Evolutionary conservation across 2,797 vertebrate species (phyloP), one percentile per base, ranked within the genome.

Genomic region (Sternarchorhynchus goeldii): DNA sequence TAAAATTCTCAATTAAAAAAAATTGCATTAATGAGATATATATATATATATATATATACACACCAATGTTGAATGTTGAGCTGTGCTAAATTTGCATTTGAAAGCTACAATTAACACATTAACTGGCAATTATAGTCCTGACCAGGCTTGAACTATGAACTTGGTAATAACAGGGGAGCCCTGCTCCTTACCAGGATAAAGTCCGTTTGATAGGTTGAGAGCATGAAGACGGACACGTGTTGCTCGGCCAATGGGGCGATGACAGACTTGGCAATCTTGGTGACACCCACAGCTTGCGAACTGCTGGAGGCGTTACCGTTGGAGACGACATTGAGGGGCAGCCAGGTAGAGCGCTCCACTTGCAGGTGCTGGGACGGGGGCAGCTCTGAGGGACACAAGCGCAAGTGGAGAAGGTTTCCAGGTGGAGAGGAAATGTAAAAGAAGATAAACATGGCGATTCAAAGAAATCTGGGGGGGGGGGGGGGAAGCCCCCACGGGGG

Each of bases 141-240:
- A 12, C 45, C 45, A 50, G 41, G 41, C 41, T 10, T 50, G 45
- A 12, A 50, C 45, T 12, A 36, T 36, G 34, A 36, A 36, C 34
- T 36, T 7, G 4, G 6, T 7, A 50, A 12, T 14, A 50, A 50
- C 2, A 12, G 45, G 0, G 12, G 45, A 12, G 10, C 3, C 25
- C 10, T 50, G 45, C 7, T 0, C 0, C 95, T 93, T 86, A 97
- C 97, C 94, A 99, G 92, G 89, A 99, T 96, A 81, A 96, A 99
- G 90, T 99, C 97, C 0, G 97, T 99, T 91, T 99, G 97, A 87
- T 99, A 99, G 0, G 97, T 99, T 84, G 97, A 99, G 63, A 98
- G 91, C 97, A 99, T 98, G 82, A 99, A 94, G 82, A 99, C 97
- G 0, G 97, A 99, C 73, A 99, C 97, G 0, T 97, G 95, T 89